Conservation (phyloP, 2,113 vertebrate genomes). For the rat (Rattus norvegicus) region GRCr8 NC_086024.1:128691001-128691500, state of each 20-base stretch:
- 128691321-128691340: background rate
- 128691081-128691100: too few relatives aligned
- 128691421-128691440: background rate
- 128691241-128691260: background rate
- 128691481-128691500: background rate
- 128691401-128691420: background rate
- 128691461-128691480: background rate
- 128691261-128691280: background rate
- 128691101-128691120: background rate
- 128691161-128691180: background rate
- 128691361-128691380: background rate
- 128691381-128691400: background rate
- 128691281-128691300: background rate
- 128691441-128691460: background rate
- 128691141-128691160: background rate
- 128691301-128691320: background rate
- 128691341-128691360: background rate
- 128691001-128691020: background rate
- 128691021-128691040: background rate
- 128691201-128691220: background rate
- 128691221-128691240: background rate
- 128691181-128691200: background rate
- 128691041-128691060: background rate
- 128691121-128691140: background rate
- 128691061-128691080: background rate